phyloP scores from a whole-genome alignment of 2,888 invertebrate genomes.

The Leptarthrus brevirostris region DNA sequence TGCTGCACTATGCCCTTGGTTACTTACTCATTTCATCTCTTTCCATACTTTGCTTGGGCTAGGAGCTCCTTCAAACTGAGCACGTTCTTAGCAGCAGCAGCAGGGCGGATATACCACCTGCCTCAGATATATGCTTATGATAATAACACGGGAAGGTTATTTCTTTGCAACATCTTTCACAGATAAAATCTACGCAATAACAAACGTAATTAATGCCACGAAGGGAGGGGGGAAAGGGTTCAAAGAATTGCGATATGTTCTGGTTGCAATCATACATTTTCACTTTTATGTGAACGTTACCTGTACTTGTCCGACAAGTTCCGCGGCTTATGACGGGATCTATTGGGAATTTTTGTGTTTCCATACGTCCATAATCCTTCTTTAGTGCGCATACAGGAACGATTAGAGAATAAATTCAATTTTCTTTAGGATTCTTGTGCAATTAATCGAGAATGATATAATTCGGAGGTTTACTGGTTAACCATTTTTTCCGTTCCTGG shows the following conservation, averaged over 20 bases:
- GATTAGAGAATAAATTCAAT: neutral
- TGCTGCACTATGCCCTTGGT: neutral
- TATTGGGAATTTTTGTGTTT: too few species aligned
- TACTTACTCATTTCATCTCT: neutral
- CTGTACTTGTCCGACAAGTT: neutral
- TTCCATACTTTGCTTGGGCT: neutral
- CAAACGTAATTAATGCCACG: constrained; percentile 12
- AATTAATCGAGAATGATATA: neutral
- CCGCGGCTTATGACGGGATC: neutral
- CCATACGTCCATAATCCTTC: too few species aligned
- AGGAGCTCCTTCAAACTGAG: neutral
- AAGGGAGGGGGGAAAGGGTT: neutral
- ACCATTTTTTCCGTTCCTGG: too few species aligned
- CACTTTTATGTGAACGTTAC: neutral
- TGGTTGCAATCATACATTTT: neutral
- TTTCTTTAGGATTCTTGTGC: neutral
- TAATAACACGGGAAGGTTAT: neutral
- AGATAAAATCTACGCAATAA: constrained; percentile 8
- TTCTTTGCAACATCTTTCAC: neutral
- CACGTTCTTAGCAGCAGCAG: neutral
- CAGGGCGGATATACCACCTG: constrained; percentile 42
- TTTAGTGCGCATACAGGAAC: too few species aligned
- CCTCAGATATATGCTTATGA: constrained; percentile 16
- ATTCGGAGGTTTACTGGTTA: neutral
- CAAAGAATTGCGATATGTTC: neutral